Evolutionary conservation across 2,797 vertebrate genomes (phyloP).

Genomic region (Taenioides sp.): DNA sequence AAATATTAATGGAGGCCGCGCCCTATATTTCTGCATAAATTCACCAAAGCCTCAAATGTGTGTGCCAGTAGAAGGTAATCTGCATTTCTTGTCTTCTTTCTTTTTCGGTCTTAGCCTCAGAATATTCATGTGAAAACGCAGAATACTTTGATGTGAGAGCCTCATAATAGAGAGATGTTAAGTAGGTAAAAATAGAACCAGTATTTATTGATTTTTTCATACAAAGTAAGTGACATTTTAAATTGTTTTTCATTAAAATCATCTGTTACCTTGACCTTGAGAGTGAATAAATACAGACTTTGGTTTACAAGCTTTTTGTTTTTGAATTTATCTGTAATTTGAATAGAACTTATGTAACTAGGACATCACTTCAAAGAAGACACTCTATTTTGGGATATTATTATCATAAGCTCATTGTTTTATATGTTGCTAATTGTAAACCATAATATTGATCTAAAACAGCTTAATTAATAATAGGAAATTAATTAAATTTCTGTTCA

Average conservation of each 20-base stretch:
- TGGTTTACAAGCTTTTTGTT: slow-evolving; percentile 44
- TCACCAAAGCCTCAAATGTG: slow-evolving; percentile 40
- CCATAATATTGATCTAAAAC: too few species aligned
- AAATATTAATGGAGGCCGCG: slow-evolving; percentile 30
- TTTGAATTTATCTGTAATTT: not conserved
- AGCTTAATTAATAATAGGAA: too few species aligned
- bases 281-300: slow-evolving; percentile 66
- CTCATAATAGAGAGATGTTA: slow-evolving; percentile 58
- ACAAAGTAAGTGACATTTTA: not conserved
- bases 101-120: slow-evolving; percentile 50
- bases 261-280: slow-evolving; percentile 45
- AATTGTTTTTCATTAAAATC: slow-evolving; percentile 44
- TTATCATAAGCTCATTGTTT: too few species aligned
- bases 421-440: too few species aligned
- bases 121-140: slow-evolving; percentile 70
- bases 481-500: too few species aligned
- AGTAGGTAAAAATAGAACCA: slow-evolving; percentile 30
- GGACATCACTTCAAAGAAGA: not conserved
- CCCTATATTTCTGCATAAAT: slow-evolving; percentile 30
- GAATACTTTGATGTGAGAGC: slow-evolving; percentile 63
- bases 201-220: slow-evolving; percentile 21
- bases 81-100: slow-evolving; percentile 70
- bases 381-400: too few species aligned
- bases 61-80: slow-evolving; percentile 62
- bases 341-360: not conserved